Base-by-base conservation (phyloP, 2,888 invertebrate genomes). In the Drosophila maculinotata region DNA sequence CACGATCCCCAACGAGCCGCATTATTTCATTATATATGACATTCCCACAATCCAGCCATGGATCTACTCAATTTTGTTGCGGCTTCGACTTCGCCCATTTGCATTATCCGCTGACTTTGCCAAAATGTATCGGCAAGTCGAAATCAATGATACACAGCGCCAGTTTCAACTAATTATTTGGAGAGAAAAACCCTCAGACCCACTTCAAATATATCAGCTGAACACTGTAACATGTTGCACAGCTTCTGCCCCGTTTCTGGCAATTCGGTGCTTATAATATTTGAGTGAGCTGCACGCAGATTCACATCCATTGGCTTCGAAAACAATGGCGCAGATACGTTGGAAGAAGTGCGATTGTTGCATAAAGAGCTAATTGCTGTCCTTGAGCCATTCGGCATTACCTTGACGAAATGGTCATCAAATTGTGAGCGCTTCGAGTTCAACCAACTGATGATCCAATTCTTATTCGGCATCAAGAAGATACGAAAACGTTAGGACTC, bases 401-500 rank as follows among this genome's bases (percentile, higher is more conserved):
- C 20, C 4, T 20, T 20, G 9, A 31, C 20, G 4, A 20, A 20
- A 4, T 20, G 20, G 20, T 20, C 20, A 20, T 20, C 20, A 20
- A 4, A 20, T 31, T 31, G 31, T 31, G 9, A 31, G 31, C 10
- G 12, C n/a, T 12, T 31, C 12, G 31, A 12, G n/a, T 3, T 12
- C 31, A 31, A 4, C 20, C 20, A 3, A 20, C 20, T 20, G 20
- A 20, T 4, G 31, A 31, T 2, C 1, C 31, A 10, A 6, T 31
- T 12, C n/a, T 31, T 12, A 31, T 31, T 31, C n/a, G 31, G 9
- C 10, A n/a, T 31, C 31, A 31, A 12, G 31, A 31, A 2, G n/a
- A 31, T 12, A 31, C 31, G 10, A 31, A 31, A n/a, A 31, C n/a
- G 31, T 31, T 31, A 31, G 31, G 31, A 10, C 31, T 31, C n/a